These are phyloP conservation scores for Brachirus orientalis DNA, from an alignment of 2,113 vertebrate genomes.

Conservation along the genomic window DNA sequence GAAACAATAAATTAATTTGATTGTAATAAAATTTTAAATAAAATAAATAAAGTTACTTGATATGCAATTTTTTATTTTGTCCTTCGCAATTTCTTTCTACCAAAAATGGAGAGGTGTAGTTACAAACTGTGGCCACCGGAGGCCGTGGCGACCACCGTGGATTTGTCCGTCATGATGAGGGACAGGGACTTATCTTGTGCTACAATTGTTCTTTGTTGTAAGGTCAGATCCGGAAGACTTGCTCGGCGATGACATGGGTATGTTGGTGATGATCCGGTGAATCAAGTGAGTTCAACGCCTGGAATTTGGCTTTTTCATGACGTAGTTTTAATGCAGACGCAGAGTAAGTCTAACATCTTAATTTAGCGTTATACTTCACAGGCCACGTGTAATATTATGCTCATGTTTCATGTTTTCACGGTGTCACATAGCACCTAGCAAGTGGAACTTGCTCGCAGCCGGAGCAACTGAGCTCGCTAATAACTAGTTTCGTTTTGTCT, in stretches of 20 bases:
- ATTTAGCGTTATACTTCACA: fast-evolving
- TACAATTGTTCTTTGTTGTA: conserved; percentile 34
- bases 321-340: fast-evolving
- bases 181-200: conserved; percentile 30
- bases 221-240: conserved; percentile 47
- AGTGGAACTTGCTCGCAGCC: conserved; percentile 22
- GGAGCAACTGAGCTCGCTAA: no score
- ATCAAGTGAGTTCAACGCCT: conserved; percentile 50
- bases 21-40: no score
- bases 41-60: no score
- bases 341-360: background rate
- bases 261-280: conserved; percentile 52
- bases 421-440: conserved; percentile 4
- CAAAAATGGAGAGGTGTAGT: background rate
- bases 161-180: no score
- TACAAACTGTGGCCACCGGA: background rate
- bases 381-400: background rate
- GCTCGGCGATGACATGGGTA: background rate
- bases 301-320: background rate
- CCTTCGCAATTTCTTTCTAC: no score
- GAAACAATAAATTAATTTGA: no score
- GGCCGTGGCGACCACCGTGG: background rate
- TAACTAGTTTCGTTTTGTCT: no score
- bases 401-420: background rate
- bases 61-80: no score